phyloP scores from a whole-genome alignment of 2,797 vertebrate genomes.

The Dryobates pubescens region DNA sequence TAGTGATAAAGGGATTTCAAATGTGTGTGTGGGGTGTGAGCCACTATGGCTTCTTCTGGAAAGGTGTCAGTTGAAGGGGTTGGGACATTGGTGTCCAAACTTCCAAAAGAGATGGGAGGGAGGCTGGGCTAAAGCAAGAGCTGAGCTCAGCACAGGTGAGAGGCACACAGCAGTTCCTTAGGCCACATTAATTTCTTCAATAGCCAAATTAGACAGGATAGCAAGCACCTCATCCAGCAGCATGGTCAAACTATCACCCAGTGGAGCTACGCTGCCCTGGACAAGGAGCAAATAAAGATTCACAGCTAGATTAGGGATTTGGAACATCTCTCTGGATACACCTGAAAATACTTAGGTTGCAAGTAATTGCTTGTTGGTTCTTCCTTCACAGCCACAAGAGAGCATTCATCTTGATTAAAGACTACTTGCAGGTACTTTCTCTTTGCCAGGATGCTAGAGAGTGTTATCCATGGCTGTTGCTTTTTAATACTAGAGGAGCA shows the following conservation, averaged over 20 bases:
- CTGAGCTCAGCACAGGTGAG: neutral
- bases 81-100: neutral
- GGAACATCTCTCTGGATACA: neutral
- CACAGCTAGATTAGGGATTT: neutral
- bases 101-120: neutral
- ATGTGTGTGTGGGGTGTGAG: rapidly evolving
- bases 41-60: neutral
- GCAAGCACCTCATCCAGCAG: neutral
- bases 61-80: neutral
- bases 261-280: rapidly evolving
- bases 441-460: neutral
- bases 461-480: neutral
- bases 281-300: neutral
- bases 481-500: constrained; percentile 25
- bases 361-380: constrained; percentile 9
- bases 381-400: neutral
- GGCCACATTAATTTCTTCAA: neutral
- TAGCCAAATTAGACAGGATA: neutral
- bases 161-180: neutral
- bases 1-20: neutral
- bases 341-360: neutral
- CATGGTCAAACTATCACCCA: neutral
- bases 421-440: constrained; percentile 24
- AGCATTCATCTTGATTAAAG: constrained; percentile 29
- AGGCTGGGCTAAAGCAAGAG: neutral